These are phyloP conservation scores for Aricia agestis DNA, from an alignment of 1,140 invertebrate species.

Conservation along the genomic window DNA sequence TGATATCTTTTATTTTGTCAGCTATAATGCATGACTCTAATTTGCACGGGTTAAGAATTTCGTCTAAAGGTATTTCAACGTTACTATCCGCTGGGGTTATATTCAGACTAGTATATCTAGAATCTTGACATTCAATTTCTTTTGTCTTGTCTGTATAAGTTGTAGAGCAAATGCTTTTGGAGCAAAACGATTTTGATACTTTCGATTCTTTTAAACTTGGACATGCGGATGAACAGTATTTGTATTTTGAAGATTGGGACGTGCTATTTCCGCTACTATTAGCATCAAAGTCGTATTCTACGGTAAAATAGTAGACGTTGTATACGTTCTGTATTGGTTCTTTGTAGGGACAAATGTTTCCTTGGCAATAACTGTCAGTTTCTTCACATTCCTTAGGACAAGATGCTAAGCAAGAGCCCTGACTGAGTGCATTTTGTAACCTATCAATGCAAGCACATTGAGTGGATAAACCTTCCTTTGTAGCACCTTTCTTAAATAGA, in stretches of 20 bases:
- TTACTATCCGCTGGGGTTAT: conserved; percentile 59
- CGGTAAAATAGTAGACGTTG: conserved; percentile 62
- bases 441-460: conserved; percentile 59
- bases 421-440: conserved; percentile 52
- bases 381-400: conserved; percentile 50
- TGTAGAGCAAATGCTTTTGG: conserved; percentile 50
- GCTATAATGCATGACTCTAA: conserved; percentile 56
- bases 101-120: conserved; percentile 25
- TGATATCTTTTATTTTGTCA: conserved; percentile 59
- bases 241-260: conserved; percentile 41
- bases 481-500: conserved; percentile 41
- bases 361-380: conserved; percentile 42
- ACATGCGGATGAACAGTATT: conserved; percentile 55
- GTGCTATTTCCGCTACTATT: conserved; percentile 28
- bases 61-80: conserved; percentile 47
- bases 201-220: conserved; percentile 39
- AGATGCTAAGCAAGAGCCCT: conserved; percentile 37
- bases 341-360: conserved; percentile 45
- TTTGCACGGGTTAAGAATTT: conserved; percentile 58
- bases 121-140: conserved; percentile 27
- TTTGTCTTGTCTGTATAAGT: conserved; percentile 25
- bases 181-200: conserved; percentile 44
- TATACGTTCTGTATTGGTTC: conserved; percentile 39
- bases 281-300: conserved; percentile 51
- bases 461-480: conserved; percentile 50